Percentiles rank a stretch among this genome's conserved stretches.
Evolutionary conservation across 2,797 vertebrate genomes (phyloP).

Genomic region (Gallinago nigripennis): DNA sequence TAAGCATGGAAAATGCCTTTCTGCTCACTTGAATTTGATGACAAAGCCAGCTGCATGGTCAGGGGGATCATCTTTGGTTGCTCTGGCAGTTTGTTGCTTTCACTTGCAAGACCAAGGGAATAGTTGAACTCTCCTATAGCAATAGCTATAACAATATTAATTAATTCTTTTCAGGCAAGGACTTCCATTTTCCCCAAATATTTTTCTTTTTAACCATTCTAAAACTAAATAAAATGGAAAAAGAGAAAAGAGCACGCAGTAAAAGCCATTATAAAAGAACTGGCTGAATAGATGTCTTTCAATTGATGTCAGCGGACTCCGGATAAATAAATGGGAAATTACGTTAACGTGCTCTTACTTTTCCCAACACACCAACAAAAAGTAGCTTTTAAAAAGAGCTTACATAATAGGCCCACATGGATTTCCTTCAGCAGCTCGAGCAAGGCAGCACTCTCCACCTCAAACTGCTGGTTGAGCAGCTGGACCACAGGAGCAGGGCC

Average conservation of each 20-base stretch:
- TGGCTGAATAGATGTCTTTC: conserved; percentile 16
- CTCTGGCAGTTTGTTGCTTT: conserved; percentile 1
- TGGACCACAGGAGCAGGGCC: neutral
- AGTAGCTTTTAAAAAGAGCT: conserved; percentile 55
- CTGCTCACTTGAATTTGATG: conserved; percentile 1
- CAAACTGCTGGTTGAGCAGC: neutral
- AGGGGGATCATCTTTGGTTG: neutral
- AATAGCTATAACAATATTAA: conserved; percentile 38
- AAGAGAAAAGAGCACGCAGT: conserved; percentile 2
- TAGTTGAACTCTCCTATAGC: neutral
- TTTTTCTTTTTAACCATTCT: conserved; percentile 39
- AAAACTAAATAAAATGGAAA: conserved; percentile 34
- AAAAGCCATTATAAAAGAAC: conserved; percentile 33
- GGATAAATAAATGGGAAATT: conserved; percentile 51
- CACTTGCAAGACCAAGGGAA: neutral
- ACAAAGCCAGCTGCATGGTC: neutral
- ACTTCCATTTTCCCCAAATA: conserved; percentile 49
- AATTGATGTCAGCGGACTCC: conserved; percentile 9
- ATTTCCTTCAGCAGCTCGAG: conserved; percentile 38
- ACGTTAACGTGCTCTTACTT: neutral
- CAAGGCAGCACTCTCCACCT: neutral
- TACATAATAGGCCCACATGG: conserved; percentile 33
- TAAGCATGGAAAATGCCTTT: conserved; percentile 42
- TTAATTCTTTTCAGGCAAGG: conserved; percentile 41
- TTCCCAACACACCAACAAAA: conserved; percentile 34